These are phyloP conservation scores for Mythimna ferrago DNA, from an alignment of 2,888 invertebrate species.

Conservation along the genomic window DNA sequence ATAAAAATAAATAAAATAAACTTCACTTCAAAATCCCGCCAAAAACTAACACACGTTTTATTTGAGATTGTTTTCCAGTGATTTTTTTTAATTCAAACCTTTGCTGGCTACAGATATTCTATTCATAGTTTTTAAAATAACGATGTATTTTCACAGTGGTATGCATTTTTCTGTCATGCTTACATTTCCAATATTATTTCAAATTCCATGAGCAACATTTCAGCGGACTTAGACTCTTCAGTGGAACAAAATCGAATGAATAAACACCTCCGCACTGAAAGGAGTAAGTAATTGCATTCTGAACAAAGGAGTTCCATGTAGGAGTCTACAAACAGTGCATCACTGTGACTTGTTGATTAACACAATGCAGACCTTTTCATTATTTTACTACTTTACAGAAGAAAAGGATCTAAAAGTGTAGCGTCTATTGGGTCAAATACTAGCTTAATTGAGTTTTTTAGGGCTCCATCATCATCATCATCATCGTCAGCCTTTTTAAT, in stretches of 20 bases:
- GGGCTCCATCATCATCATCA: too few relatives aligned
- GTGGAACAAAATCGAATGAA: not conserved
- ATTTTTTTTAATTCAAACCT: too few relatives aligned
- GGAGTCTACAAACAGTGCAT: not conserved
- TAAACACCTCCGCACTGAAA: not conserved
- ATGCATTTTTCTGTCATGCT: not conserved
- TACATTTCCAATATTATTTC: not conserved
- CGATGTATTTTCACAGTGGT: too few relatives aligned
- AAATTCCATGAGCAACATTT: not conserved
- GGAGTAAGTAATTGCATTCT: conserved; percentile 6
- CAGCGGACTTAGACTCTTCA: not conserved
- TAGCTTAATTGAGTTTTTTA: not conserved
- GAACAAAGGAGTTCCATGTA: not conserved
- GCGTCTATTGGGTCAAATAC: not conserved
- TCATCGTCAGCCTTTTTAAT: too few relatives aligned
- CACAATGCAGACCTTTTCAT: not conserved
- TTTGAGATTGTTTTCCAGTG: too few relatives aligned
- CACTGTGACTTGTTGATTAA: conserved; percentile 1
- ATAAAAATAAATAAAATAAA: too few relatives aligned
- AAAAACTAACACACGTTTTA: too few relatives aligned
- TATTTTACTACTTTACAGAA: not conserved
- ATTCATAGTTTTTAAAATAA: too few relatives aligned
- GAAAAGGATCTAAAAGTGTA: too few relatives aligned
- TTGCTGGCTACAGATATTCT: too few relatives aligned
- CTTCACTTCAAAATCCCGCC: too few relatives aligned